phyloP scores from a whole-genome alignment of 2,797 vertebrate species.

The Limnodromus scolopaceus region DNA sequence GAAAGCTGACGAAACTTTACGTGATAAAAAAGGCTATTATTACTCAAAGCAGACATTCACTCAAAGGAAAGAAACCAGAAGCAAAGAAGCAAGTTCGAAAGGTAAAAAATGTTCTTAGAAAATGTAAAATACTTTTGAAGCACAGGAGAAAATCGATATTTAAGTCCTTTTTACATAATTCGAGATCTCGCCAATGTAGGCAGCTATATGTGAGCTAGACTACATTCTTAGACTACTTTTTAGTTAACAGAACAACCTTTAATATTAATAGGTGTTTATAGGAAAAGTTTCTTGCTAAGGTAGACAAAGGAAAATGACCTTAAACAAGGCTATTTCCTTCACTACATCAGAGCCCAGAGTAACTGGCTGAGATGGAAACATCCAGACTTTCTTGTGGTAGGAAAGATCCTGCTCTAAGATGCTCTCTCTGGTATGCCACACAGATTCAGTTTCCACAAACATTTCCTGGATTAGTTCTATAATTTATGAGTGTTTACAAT shows the following conservation, averaged over 20 bases:
- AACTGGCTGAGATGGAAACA: background rate
- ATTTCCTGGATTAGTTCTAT: background rate
- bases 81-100: background rate
- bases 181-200: accelerated
- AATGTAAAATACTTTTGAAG: background rate
- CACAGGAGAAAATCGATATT: background rate
- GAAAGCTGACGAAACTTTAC: background rate
- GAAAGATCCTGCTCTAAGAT: background rate
- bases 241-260: background rate
- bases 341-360: background rate
- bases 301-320: background rate
- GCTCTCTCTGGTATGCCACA: background rate
- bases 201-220: background rate
- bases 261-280: background rate
- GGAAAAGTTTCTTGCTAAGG: background rate
- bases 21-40: background rate
- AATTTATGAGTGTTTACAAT: background rate
- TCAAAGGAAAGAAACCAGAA: background rate
- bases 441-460: background rate
- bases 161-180: background rate
- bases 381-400: background rate
- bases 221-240: background rate
- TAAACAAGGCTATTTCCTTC: background rate
- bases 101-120: background rate
- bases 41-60: background rate